Evolutionary conservation across 2,888 invertebrate genomes (phyloP), one percentile per base, ranked within the genome.

Genomic region (Pandemis cinnamomeana): DNA sequence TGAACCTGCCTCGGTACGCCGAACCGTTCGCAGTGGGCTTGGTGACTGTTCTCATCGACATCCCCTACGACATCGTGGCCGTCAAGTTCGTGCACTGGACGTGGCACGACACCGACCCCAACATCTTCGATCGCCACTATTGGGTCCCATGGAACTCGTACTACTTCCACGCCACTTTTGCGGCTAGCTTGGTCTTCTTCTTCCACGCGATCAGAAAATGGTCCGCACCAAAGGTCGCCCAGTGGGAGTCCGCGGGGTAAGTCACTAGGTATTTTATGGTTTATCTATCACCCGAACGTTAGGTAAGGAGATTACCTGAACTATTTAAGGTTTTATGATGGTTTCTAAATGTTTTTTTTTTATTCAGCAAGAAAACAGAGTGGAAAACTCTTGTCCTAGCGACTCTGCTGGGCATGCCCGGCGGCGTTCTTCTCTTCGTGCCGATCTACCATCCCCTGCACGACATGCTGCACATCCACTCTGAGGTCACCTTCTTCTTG

Each of bases 131-230:
- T 85, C 95, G 97, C 58, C 96, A 96, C 87, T 97, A 97, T 88
- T 97, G 96, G 96, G 97, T 97, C 36, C 97, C 97, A 0, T 97
- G 96, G 96, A 97, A 96, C 84, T 97, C 97, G 0, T 97, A 97
- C 89, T 97, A 97, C 84, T 97, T 97, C 93, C 97, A 97, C 85
- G 95, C 96, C 0, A 91, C 96, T 0, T 97, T 97, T 84, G 95
- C 97, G 0, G 95, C 96, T 0, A 96, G 96, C 77, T 96, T 97
- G 84, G 95, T 94, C 15, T 96, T 95, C 84, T 95, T 96, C 83
- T 96, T 97, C 86, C 95, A 95, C 75, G 92, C 94, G 6, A 91
- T 95, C 67, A 93, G 96, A 75, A 89, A 89, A 41, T 89, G 95
- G 83, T 89, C 96, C 71, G 93, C 93, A 0, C 94, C 94, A 27